These are phyloP conservation scores for Heliocidaris erythrogramma DNA, from an alignment of 35 echinoderm and acorn worm genomes.

Conservation along the genomic window DNA sequence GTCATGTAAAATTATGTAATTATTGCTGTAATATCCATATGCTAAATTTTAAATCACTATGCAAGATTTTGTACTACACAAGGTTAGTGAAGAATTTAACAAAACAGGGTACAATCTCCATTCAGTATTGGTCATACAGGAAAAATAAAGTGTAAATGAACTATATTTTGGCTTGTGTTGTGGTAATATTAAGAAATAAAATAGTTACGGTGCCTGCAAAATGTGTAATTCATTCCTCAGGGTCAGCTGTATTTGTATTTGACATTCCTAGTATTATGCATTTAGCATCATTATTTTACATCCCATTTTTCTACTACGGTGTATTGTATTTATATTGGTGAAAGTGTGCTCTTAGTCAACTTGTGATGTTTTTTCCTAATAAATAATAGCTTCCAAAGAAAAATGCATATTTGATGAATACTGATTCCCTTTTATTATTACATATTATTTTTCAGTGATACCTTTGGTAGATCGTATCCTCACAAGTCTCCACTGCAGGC, in stretches of 20 bases:
- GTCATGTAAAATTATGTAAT: background rate
- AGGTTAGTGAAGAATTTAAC: background rate
- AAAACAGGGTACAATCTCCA: background rate
- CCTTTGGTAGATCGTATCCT: too few relatives aligned
- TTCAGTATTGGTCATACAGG: background rate
- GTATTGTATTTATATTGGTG: background rate
- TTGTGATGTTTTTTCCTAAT: background rate
- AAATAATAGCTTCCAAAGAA: background rate
- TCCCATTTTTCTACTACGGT: background rate
- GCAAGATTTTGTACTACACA: background rate
- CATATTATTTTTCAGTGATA: too few relatives aligned
- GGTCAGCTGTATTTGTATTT: background rate
- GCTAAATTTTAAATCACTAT: background rate
- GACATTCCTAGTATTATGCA: background rate
- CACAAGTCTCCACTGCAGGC: too few relatives aligned
- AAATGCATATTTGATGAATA: background rate
- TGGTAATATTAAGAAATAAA: background rate
- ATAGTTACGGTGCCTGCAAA: background rate
- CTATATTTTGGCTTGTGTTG: background rate
- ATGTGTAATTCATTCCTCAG: background rate
- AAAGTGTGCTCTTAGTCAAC: background rate
- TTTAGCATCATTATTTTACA: background rate
- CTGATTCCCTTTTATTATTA: too few relatives aligned
- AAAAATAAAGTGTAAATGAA: background rate
- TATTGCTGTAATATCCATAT: background rate